Base-by-base conservation (phyloP, 2,797 vertebrate genomes). In the Eutrigla gurnardus region DNA sequence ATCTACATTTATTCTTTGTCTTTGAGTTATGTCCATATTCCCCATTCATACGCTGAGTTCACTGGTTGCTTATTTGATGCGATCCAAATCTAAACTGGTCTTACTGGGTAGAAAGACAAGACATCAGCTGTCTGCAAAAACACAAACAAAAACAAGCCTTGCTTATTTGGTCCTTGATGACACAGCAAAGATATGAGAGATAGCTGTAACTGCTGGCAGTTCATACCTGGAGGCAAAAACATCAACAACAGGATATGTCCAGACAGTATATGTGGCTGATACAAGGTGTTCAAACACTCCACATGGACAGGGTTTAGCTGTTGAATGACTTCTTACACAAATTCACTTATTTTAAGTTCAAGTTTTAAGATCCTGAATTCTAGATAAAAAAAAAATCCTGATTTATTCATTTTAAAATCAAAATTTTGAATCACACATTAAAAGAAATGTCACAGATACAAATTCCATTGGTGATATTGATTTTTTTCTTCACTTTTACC, bases 111-210 rank as follows among this genome's bases (percentile, higher is more conserved):
- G 43, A 62, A 85, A 87, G 75, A 43, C 42, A 82, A 81, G 36
- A 72, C 61, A 59, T 85, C 79, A 85, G 72, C 76, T 75, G 65
- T 82, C 52, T 84, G 63, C 17, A 43, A 69, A 85, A 71, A 57
- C 8, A 46, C 32, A 85, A 72, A 79, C 61, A 86, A 70, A 72
- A 71, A 60, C 50, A 53, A 75, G 46, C 50, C n/a, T 58, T 37
- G 47, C 49, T 77, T 81, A 57, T 78, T 81, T 35, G 65, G 60
- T 37, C 73, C 61, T 67, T 84, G 85, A 88, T 87, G 86, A 92
- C 73, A 62, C 67, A 75, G 88, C 89, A 89, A 57, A 90, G 86
- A 93, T 91, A 47, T 46, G 54, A 80, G 8, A 6, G 87, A 92
- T 90, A 88, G 54, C 36, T 61, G 3, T n/a, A 79, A 67, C 82